These are phyloP conservation scores for Seriola rivoliana DNA, from an alignment of 2,113 vertebrate genomes.

Conservation along the genomic window DNA sequence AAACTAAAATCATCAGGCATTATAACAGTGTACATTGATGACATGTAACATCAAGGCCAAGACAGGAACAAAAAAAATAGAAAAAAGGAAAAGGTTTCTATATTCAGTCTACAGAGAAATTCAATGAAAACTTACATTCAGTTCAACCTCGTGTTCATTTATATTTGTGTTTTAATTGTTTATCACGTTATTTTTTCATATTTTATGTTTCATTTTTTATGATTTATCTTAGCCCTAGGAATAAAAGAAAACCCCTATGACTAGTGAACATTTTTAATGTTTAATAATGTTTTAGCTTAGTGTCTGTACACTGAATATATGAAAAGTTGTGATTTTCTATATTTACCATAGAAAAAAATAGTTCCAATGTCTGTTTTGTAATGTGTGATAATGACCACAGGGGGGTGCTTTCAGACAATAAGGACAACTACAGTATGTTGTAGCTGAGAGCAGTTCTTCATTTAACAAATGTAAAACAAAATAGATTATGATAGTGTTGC, in stretches of 20 bases:
- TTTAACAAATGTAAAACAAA: neutral
- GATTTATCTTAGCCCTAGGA: neutral
- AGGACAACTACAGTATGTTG: neutral
- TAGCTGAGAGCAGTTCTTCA: neutral
- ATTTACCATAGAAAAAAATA: no score
- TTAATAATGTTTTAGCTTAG: neutral
- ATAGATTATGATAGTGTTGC: neutral
- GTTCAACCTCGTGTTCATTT: neutral
- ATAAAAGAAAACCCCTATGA: neutral
- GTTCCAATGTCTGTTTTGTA: neutral
- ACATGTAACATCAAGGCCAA: neutral
- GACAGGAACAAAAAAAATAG: neutral
- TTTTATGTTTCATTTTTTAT: neutral
- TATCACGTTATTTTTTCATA: neutral
- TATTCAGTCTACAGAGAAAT: neutral
- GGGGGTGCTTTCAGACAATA: conserved; percentile 26
- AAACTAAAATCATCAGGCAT: neutral
- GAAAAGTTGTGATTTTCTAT: neutral
- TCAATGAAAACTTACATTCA: neutral
- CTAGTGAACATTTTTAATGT: neutral
- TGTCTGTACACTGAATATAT: neutral
- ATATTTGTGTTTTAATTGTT: neutral
- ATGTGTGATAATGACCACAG: conserved; percentile 38
- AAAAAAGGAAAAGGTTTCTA: neutral
- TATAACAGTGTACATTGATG: neutral